phyloP scores from a whole-genome alignment of 2,888 invertebrate genomes.

The Heliconius cydno region DNA sequence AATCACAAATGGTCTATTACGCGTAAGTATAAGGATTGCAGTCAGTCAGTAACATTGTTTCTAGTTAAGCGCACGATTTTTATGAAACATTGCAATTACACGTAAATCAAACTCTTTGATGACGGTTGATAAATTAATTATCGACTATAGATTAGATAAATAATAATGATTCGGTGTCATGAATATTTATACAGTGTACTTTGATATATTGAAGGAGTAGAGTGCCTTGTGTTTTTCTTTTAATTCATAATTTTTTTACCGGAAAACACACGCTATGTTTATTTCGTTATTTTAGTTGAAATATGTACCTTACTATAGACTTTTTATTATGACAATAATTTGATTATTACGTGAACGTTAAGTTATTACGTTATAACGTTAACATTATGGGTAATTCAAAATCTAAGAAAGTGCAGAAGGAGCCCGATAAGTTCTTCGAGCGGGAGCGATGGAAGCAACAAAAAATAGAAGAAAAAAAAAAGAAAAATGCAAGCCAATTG shows the following conservation, averaged over 20 bases:
- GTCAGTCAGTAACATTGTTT: slow-evolving; percentile 25
- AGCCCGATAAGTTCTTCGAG: slow-evolving; percentile 74
- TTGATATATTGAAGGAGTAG: slow-evolving; percentile 49
- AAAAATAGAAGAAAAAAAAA: slow-evolving; percentile 64
- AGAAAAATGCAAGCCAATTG: slow-evolving; percentile 58
- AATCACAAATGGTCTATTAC: background rate
- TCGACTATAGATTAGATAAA: slow-evolving; percentile 64
- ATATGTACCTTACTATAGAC: slow-evolving; percentile 23
- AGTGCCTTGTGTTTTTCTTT: slow-evolving; percentile 38
- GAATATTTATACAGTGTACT: slow-evolving; percentile 61
- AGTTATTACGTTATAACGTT: too few relatives aligned
- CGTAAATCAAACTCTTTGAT: slow-evolving; percentile 49
- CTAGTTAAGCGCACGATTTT: slow-evolving; percentile 26
- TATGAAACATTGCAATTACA: slow-evolving; percentile 58
- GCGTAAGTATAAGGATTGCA: background rate
- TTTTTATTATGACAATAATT: slow-evolving; percentile 8
- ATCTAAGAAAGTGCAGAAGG: slow-evolving; percentile 70
- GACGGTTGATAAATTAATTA: slow-evolving; percentile 62
- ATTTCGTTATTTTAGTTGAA: slow-evolving; percentile 3
- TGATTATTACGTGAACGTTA: background rate
- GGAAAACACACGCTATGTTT: background rate
- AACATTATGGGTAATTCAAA: slow-evolving; percentile 73
- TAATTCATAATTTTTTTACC: background rate
- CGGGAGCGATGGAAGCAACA: slow-evolving; percentile 71
- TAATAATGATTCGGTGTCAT: slow-evolving; percentile 59